Evolutionary conservation across 2,113 vertebrate species (phyloP).

Genomic region (Platysteira castanea): DNA sequence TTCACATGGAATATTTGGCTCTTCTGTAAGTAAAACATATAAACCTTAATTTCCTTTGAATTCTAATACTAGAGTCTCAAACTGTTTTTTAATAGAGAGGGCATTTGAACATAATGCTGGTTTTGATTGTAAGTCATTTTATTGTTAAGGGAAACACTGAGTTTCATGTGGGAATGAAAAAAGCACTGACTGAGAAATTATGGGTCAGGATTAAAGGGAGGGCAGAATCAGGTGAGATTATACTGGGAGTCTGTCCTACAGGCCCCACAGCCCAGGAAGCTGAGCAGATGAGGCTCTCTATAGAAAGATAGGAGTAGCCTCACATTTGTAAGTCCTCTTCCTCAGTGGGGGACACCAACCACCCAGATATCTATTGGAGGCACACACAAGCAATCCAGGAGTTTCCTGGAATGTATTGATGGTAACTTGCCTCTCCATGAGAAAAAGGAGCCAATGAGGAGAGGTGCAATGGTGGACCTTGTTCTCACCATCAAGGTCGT

Average conservation of each 20-base stretch:
- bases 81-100: background rate
- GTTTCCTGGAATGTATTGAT: background rate
- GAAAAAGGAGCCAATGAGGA: background rate
- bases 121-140: background rate
- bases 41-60: background rate
- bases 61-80: background rate
- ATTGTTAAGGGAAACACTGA: background rate
- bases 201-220: background rate
- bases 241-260: background rate
- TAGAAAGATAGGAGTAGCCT: background rate
- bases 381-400: background rate
- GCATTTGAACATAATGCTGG: background rate
- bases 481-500: background rate
- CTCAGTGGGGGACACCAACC: background rate
- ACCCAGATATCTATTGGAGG: accelerated
- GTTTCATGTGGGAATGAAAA: background rate
- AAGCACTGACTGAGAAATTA: background rate
- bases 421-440: background rate
- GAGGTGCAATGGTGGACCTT: background rate
- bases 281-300: background rate
- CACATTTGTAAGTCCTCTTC: background rate
- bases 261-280: background rate
- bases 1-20: background rate
- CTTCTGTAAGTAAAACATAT: background rate
- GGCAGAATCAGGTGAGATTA: background rate